A percentile compares a stretch with the other conserved stretches of the same genome.
These are phyloP conservation scores for Acropora tenuis DNA, from an alignment of 64 coral and sea anemone genomes.

Conservation along the genomic window DNA sequence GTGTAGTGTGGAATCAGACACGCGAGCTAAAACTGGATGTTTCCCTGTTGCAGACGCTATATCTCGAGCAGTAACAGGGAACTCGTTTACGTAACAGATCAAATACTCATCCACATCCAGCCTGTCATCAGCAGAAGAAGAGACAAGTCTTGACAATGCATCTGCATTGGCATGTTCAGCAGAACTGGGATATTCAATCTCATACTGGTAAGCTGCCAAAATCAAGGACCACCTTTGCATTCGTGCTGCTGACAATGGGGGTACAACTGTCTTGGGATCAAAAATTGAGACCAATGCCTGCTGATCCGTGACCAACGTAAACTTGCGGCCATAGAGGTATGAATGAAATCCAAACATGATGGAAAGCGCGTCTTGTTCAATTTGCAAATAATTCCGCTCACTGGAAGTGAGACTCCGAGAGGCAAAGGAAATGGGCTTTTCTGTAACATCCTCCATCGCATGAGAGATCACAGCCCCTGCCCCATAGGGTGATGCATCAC, in stretches of 20 bases:
- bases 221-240: too few relatives aligned
- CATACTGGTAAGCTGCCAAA: slow-evolving; percentile 10
- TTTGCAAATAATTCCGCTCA: background rate
- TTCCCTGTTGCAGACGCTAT: too few relatives aligned
- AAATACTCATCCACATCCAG: too few relatives aligned
- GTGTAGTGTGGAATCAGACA: background rate
- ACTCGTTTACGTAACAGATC: too few relatives aligned
- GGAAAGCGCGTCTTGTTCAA: background rate
- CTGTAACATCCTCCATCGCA: slow-evolving; percentile 3
- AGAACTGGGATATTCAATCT: slow-evolving; percentile 4
- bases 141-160: background rate
- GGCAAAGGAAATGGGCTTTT: background rate
- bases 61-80: too few relatives aligned
- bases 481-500: background rate
- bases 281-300: background rate
- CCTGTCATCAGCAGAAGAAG: background rate
- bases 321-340: too few relatives aligned
- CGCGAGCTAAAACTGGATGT: background rate
- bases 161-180: background rate
- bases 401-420: too few relatives aligned
- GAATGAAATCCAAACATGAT: background rate
- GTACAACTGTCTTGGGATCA: background rate
- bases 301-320: background rate
- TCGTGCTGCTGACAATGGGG: too few relatives aligned
- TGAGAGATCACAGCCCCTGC: background rate